Base-by-base conservation (phyloP, 2,797 vertebrate genomes). In the Buphagus erythrorhynchus region DNA sequence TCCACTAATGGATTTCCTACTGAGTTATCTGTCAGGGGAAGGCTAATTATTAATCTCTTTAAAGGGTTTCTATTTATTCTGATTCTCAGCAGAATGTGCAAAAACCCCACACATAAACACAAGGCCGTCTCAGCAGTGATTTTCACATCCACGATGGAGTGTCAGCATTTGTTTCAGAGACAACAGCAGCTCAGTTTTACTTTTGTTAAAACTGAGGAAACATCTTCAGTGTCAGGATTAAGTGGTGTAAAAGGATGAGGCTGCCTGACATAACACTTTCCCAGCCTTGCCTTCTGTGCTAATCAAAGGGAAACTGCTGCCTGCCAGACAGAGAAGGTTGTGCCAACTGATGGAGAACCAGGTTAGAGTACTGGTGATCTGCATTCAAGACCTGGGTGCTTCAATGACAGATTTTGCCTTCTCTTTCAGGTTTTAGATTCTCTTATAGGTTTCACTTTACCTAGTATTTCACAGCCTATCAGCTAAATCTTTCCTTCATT, bases 1-100 rank as follows among this genome's bases (percentile, higher is more conserved):
- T 46, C 67, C 49, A 57, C 92, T 90, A 95, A 93, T 81, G 72
- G 61, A 92, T 97, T 93, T 95, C 84, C 82, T 68, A 90, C 69
- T 0, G 16, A 74, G 48, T 75, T 75, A 40, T 54, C 31, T 82
- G 79, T 86, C 89, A 78, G 29, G 19, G 49, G 43, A 88, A 91
- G 66, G 59, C 84, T 92, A 91, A 87, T 83, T 67, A 88, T 57
- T 88, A 87, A 81, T 76, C 84, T 95, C 43, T 95, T 94, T 85
- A 87, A 90, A 94, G 61, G 13, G 43, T 43, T 95, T 88, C 68
- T 93, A 74, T 89, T 96, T 95, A 93, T 91, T 82, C 71, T 35
- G 46, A 66, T 91, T 74, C 69, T 69, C 13, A 0, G 0, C 21
- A 65, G 74, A 90, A 88, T 16, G 28, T 87, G 66, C 65, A 90